Evolutionary conservation across 2,888 invertebrate genomes (phyloP).

Genomic region (Mamestra brassicae): DNA sequence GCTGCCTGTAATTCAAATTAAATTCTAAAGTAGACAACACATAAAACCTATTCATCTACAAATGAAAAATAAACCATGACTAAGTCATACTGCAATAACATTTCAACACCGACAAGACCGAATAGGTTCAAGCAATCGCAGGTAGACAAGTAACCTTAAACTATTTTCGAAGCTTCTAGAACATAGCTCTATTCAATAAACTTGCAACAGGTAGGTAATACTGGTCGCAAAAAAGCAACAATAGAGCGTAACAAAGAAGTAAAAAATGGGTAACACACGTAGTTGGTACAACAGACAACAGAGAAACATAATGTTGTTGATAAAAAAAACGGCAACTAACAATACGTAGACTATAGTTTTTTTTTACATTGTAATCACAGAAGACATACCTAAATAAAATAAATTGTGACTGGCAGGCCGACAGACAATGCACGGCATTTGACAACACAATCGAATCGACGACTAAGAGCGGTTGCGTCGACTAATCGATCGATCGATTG

Average conservation of each 20-base stretch:
- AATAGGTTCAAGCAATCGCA: conserved; percentile 41
- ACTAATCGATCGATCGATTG: too few relatives aligned
- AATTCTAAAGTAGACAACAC: not conserved
- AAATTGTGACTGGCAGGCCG: too few relatives aligned
- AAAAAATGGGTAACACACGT: conserved; percentile 19
- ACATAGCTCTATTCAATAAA: conserved; percentile 40
- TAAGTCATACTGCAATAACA: conserved; percentile 14
- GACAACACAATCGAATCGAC: too few relatives aligned
- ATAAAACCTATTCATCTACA: not conserved
- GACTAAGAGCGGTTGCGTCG: too few relatives aligned
- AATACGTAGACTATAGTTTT: too few relatives aligned
- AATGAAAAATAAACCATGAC: conserved; percentile 8
- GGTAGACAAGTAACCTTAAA: conserved; percentile 41
- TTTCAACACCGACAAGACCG: conserved; percentile 30
- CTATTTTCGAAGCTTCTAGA: conserved; percentile 44
- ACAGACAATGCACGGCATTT: too few relatives aligned
- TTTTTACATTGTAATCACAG: too few relatives aligned
- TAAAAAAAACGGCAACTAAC: not conserved
- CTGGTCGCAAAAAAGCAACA: conserved; percentile 50
- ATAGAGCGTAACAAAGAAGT: conserved; percentile 41
- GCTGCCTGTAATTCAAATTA: not conserved
- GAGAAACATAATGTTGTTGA: not conserved
- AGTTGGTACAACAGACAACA: not conserved
- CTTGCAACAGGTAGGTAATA: conserved; percentile 36
- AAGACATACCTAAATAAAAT: too few relatives aligned